Conservation (phyloP, 2,888 invertebrate genomes). For the Sphinx pinastri region DNA sequence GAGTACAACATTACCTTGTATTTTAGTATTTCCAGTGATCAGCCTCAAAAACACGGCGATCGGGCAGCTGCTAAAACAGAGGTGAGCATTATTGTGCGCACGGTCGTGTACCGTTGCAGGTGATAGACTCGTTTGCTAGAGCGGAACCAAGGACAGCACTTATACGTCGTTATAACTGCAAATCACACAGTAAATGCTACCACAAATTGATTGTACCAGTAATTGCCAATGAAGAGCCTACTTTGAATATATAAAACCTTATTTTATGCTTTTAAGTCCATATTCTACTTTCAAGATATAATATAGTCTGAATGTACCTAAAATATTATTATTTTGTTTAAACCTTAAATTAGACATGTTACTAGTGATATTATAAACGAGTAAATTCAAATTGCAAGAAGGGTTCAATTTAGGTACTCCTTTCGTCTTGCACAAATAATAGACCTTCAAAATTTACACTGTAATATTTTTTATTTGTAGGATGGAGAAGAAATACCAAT, state of each 20-base stretch:
- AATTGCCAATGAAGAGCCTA: conserved; percentile 30
- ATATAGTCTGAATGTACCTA: no score
- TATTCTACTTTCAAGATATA: no score
- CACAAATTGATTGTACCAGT: conserved; percentile 47
- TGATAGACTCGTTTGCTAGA: conserved; percentile 68
- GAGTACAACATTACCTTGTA: neutral
- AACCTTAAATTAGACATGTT: no score
- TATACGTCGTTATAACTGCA: conserved; percentile 68
- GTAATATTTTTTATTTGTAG: conserved; percentile 43
- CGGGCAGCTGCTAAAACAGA: conserved; percentile 73
- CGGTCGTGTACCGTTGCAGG: conserved; percentile 64
- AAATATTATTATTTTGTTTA: no score
- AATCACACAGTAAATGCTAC: conserved; percentile 52
- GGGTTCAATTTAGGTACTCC: no score
- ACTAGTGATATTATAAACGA: no score
- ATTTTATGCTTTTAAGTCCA: no score
- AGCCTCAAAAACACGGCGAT: conserved; percentile 65
- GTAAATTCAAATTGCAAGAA: no score
- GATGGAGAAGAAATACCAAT: conserved; percentile 83
- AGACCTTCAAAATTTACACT: no score
- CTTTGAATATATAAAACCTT: neutral
- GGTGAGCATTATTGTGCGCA: conserved; percentile 70
- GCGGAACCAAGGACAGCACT: conserved; percentile 79
- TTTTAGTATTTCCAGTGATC: conserved; percentile 63
- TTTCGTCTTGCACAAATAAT: no score